phyloP scores from a whole-genome alignment of 2,888 invertebrate species.

The Dicyrtoma fusca region DNA sequence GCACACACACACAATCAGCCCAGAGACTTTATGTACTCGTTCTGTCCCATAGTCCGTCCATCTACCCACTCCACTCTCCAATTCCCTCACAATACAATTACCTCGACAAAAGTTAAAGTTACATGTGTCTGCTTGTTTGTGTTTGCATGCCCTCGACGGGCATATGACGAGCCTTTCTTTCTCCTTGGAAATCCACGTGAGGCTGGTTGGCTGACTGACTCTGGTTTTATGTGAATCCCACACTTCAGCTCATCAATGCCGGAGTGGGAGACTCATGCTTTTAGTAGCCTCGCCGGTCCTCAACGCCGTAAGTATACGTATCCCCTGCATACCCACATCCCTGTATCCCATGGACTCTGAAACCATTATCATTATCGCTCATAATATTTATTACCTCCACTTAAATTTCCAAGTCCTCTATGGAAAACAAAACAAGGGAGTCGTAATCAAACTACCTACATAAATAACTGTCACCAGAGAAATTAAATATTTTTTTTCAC shows the following conservation, averaged over 20 bases:
- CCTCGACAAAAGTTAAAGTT: no score
- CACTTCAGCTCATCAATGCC: neutral
- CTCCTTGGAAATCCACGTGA: neutral
- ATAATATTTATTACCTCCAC: conserved; percentile 27
- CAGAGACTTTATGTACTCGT: no score
- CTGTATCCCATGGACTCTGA: neutral
- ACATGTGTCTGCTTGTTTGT: no score
- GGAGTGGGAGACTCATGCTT: neutral
- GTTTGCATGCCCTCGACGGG: no score
- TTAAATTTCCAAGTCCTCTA: conserved; percentile 2
- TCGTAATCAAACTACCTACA: conserved; percentile 7
- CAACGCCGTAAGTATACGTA: neutral
- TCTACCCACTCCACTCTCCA: neutral
- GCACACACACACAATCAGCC: no score
- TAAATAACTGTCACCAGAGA: conserved; percentile 19
- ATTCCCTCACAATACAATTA: neutral
- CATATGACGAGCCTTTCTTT: neutral
- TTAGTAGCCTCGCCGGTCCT: neutral
- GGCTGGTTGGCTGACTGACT: no score
- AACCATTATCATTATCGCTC: neutral
- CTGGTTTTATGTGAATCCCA: no score
- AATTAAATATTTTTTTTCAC: conserved; percentile 12
- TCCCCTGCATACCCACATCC: neutral
- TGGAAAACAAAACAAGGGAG: neutral
- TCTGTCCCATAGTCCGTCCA: no score